These are phyloP conservation scores for Notechis scutatus DNA, from an alignment of 2,113 vertebrate genomes.

Conservation along the genomic window DNA sequence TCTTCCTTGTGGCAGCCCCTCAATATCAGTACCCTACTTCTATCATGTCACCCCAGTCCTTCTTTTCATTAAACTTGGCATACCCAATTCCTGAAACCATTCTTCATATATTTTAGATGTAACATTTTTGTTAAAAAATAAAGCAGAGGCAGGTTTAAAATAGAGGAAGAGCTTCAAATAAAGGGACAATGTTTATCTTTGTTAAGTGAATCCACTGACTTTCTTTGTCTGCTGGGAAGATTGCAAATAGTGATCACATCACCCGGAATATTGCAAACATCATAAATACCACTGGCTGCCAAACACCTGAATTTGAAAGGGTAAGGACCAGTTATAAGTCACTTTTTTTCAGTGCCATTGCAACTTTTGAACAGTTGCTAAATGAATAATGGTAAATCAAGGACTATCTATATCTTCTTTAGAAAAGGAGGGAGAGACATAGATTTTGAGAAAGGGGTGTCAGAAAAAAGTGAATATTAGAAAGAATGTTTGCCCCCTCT, in stretches of 20 bases:
- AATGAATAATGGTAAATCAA: background rate
- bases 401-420: background rate
- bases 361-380: background rate
- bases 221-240: no score
- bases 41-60: no score
- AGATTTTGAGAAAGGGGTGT: background rate
- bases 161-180: background rate
- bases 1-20: no score
- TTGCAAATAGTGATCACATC: no score
- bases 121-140: background rate
- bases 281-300: no score
- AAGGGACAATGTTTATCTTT: background rate
- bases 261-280: no score
- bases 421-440: background rate
- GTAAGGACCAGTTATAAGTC: background rate
- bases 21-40: no score
- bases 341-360: background rate
- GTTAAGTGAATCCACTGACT: no score
- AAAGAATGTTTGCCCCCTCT: background rate
- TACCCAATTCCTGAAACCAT: no score
- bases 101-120: background rate
- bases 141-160: background rate
- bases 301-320: no score
- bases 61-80: no score
- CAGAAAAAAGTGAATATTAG: background rate